These are phyloP conservation scores for Musca vetustissima DNA, from an alignment of 1,140 invertebrate genomes.

Conservation along the genomic window DNA sequence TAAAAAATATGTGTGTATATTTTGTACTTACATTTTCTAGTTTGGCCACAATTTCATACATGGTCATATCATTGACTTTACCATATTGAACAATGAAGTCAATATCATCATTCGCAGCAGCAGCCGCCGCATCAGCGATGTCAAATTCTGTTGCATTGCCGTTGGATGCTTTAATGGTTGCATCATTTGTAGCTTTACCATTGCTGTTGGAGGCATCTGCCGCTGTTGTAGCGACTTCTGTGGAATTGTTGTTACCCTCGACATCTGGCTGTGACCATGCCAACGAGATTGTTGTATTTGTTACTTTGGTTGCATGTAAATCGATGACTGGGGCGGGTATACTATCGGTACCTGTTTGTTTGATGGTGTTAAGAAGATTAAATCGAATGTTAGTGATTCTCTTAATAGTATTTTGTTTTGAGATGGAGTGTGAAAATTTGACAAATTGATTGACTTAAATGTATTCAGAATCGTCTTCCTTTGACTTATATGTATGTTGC, in stretches of 20 bases:
- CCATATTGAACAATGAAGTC: slow-evolving; percentile 75
- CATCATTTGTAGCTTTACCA: slow-evolving; percentile 1
- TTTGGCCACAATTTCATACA: too few relatives aligned
- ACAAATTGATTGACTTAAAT: too few relatives aligned
- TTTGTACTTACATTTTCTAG: slow-evolving; percentile 62
- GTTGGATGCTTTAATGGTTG: too few relatives aligned
- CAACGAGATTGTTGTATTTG: slow-evolving; percentile 64
- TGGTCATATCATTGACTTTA: slow-evolving; percentile 69
- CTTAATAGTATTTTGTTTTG: too few relatives aligned
- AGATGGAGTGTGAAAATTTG: too few relatives aligned
- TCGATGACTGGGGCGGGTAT: slow-evolving; percentile 75
- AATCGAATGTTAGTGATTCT: background rate
- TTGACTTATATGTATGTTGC: too few relatives aligned
- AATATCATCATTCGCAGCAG: slow-evolving; percentile 50
- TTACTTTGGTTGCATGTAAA: slow-evolving; percentile 68
- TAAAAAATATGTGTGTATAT: background rate
- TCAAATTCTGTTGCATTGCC: slow-evolving; percentile 1
- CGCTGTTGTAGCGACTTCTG: slow-evolving; percentile 13
- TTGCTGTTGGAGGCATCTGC: background rate
- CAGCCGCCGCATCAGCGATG: slow-evolving; percentile 28
- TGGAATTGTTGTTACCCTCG: slow-evolving; percentile 56
- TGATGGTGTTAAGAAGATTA: background rate
- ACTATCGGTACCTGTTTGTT: slow-evolving; percentile 64
- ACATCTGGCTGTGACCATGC: too few relatives aligned
- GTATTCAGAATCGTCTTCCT: too few relatives aligned